These are phyloP conservation scores for Argyra leucocephala DNA, from an alignment of 2,888 invertebrate genomes.

Conservation along the genomic window DNA sequence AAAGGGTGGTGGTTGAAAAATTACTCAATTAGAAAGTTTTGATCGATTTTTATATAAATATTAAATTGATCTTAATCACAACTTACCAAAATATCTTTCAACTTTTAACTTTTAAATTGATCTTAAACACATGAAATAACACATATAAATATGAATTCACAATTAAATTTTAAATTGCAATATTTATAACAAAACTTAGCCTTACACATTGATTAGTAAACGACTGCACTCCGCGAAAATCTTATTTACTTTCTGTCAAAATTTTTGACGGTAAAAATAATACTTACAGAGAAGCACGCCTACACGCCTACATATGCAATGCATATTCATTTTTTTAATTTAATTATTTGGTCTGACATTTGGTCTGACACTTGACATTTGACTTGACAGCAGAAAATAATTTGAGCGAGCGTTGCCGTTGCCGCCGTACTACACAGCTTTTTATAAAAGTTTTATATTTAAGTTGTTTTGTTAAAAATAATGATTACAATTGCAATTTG, in stretches of 20 bases:
- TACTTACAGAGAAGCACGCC: no score
- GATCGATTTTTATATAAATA: not conserved
- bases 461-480: no score
- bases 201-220: not conserved
- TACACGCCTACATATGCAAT: no score
- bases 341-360: no score
- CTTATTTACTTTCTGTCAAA: slow-evolving; percentile 6
- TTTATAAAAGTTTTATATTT: no score
- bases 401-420: no score
- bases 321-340: no score
- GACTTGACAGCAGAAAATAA: no score
- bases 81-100: not conserved
- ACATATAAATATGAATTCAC: not conserved
- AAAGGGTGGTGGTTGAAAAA: not conserved
- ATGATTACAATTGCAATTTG: no score
- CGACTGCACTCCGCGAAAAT: not conserved
- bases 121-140: not conserved
- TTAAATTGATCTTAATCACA: not conserved
- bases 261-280: no score
- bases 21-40: not conserved
- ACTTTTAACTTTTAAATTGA: not conserved
- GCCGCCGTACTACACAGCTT: no score
- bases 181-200: not conserved
- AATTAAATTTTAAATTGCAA: not conserved
- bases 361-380: no score